Conservation (phyloP, 2,888 invertebrate genomes). For the Phaedon cochleariae region DNA sequence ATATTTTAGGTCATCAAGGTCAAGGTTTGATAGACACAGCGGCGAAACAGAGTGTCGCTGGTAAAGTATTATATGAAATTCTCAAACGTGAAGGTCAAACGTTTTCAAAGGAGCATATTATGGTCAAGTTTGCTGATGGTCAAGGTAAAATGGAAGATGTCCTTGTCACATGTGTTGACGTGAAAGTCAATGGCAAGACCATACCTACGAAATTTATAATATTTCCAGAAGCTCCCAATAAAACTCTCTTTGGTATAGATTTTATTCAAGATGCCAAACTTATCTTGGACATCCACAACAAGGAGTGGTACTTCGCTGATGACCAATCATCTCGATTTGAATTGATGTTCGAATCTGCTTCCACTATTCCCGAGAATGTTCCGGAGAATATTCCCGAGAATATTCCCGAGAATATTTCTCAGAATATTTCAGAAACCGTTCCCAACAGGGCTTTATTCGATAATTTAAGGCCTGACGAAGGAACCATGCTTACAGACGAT, state of each 20-base stretch:
- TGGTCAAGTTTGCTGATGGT: constrained; percentile 21
- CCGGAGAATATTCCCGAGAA: background rate
- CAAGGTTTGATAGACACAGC: constrained; percentile 19
- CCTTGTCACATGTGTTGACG: constrained; percentile 13
- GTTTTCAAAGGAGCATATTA: constrained; percentile 1
- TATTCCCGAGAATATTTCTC: background rate
- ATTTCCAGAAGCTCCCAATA: constrained; percentile 17
- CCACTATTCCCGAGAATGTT: background rate
- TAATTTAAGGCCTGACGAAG: constrained; percentile 8
- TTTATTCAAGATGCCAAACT: constrained; percentile 23
- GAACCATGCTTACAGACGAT: constrained; percentile 1
- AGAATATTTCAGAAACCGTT: background rate
- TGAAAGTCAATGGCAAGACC: constrained; percentile 8
- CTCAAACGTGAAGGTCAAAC: constrained; percentile 11
- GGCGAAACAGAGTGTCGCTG: constrained; percentile 31
- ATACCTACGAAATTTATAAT: constrained; percentile 22
- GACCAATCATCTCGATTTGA: background rate
- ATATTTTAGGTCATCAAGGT: constrained; percentile 21
- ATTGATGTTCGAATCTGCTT: constrained; percentile 5
- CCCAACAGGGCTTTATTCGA: background rate
- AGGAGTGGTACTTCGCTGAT: constrained; percentile 16
- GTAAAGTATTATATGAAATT: constrained; percentile 14
- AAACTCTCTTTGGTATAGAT: constrained; percentile 26
- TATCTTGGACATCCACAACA: constrained; percentile 7
- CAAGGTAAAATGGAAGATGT: constrained; percentile 17